Base-by-base conservation (phyloP, 1,140 invertebrate genomes). In the Drosophila pseudoobscura region DNA sequence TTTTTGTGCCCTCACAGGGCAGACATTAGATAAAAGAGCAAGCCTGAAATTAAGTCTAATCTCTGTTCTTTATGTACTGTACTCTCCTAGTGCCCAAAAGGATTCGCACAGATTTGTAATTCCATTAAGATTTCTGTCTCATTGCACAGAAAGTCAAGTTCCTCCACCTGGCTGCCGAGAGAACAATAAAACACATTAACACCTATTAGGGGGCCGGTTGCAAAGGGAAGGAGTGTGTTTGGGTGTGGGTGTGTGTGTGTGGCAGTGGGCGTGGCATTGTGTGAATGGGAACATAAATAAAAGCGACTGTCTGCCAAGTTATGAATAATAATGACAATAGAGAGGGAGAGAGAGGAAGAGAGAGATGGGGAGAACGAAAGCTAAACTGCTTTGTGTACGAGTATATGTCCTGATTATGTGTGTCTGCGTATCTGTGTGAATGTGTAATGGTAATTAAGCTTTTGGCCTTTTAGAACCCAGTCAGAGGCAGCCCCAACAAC, bases 251-350 rank as follows among this genome's bases (percentile, higher is more conserved):
- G 35, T 39, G 11, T 39, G 35, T 51, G 50, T 45, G 56, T 31
- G 41, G 68, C 26, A 29, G 53, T 29, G 52, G 59, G 47, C n/a
- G 46, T 60, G 29, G 59, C 68, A 54, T 83, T 84, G 73, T 77
- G 64, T 29, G 64, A 87, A 85, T 87, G 82, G 65, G 46, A 75
- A 64, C 78, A 87, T 87, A 85, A 85, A 85, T 85, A 87, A 82
- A 82, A 75, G 65, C 63, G 52, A 55, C 56, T 85, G 78, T 88
- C 83, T 87, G 83, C 74, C 83, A 82, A 88, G 83, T 85, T 85
- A 85, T 85, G 83, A 85, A 85, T 88, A 85, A 85, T 85, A 77
- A 88, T 80, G 59, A 64, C 72, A 85, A 72, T 78, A 78, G 35
- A 39, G 56, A 24, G 11, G 9, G 35, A 7, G 20, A 20, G 51